A percentile compares a stretch with the other conserved stretches of the same genome.
Conservation (phyloP, 2,888 invertebrate species). For the Salpingus planirostris region DNA sequence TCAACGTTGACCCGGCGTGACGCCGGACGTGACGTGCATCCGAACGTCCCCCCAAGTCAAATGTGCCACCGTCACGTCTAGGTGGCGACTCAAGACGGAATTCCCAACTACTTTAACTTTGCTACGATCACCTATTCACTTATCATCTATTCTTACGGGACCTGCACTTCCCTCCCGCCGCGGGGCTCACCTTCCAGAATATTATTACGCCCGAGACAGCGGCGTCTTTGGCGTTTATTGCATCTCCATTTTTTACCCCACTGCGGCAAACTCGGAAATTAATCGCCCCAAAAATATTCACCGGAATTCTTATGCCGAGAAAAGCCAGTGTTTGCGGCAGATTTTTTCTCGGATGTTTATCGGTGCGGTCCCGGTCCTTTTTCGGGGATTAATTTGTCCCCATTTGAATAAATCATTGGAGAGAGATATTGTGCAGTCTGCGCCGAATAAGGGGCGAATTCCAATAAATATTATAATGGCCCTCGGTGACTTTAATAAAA, state of each 20-base stretch:
- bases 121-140: conserved; percentile 30
- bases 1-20: conserved; percentile 34
- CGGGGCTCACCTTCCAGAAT: conserved; percentile 6
- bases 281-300: too few relatives aligned
- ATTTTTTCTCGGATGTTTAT: too few relatives aligned
- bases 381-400: conserved; percentile 1
- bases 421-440: conserved; percentile 5
- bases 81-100: conserved; percentile 17
- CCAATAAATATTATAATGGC: conserved; percentile 16
- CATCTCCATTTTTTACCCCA: too few relatives aligned
- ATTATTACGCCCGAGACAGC: conserved; percentile 2
- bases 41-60: conserved; percentile 17
- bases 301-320: too few relatives aligned
- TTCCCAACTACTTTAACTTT: conserved; percentile 29
- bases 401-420: conserved; percentile 10
- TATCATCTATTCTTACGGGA: conserved; percentile 22
- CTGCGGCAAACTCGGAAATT: too few relatives aligned
- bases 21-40: conserved; percentile 35
- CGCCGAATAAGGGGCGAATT: conserved; percentile 7
- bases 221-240: background rate
- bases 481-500: conserved; percentile 12
- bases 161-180: conserved; percentile 5
- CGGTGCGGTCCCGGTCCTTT: background rate
- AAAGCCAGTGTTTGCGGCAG: too few relatives aligned
- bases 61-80: conserved; percentile 18